Percentiles rank a stretch among this genome's conserved stretches.
These are phyloP conservation scores for Xiphias gladius DNA, from an alignment of 2,113 vertebrate genomes.

Conservation along the genomic window DNA sequence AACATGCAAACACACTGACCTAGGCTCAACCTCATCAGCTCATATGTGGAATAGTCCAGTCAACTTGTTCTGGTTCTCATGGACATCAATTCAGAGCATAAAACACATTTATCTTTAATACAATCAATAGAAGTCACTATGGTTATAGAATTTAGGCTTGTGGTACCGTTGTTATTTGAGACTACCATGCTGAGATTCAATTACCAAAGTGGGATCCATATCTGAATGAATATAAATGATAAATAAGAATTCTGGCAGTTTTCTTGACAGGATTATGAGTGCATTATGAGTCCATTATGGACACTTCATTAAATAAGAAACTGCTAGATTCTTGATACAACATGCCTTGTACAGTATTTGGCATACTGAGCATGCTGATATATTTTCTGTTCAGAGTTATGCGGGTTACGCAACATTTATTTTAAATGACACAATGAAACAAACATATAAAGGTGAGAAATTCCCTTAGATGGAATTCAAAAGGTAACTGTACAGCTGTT, in stretches of 20 bases:
- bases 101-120: not conserved
- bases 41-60: not conserved
- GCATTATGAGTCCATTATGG: conserved; percentile 4
- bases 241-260: not conserved
- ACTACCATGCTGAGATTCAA: conserved; percentile 34
- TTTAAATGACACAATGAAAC: not conserved
- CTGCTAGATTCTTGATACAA: not conserved
- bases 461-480: not conserved
- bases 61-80: not conserved
- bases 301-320: conserved; percentile 12
- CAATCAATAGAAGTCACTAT: conserved; percentile 2
- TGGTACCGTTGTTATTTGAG: conserved; percentile 6
- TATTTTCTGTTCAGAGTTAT: not conserved
- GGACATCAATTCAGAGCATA: not conserved
- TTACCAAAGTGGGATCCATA: conserved; percentile 26
- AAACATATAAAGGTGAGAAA: not conserved
- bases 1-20: conserved; percentile 3
- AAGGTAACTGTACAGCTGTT: not conserved
- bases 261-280: conserved; percentile 13
- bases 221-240: conserved; percentile 34
- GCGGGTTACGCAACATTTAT: conserved; percentile 7
- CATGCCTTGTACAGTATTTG: not conserved
- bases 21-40: not conserved
- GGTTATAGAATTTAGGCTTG: not conserved
- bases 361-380: not conserved